phyloP scores from a whole-genome alignment of 64 coral and sea anemone species.

The Pocillopora damicornis region DNA sequence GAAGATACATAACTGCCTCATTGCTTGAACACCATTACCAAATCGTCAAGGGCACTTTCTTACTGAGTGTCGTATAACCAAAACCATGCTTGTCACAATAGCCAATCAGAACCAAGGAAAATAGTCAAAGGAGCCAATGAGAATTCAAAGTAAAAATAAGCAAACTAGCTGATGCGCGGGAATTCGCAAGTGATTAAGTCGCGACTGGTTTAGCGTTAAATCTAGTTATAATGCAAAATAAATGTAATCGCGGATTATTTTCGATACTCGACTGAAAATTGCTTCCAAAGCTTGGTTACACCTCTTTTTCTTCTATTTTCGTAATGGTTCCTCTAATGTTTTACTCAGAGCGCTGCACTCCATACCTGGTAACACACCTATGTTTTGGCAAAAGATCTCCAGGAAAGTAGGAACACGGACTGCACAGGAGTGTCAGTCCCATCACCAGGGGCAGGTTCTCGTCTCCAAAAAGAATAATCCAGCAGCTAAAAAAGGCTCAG shows the following conservation, averaged over 20 bases:
- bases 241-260: background rate
- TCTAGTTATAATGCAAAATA: background rate
- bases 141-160: too few relatives aligned
- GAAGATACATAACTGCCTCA: too few relatives aligned
- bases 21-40: too few relatives aligned
- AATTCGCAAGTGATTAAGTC: too few relatives aligned
- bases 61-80: too few relatives aligned
- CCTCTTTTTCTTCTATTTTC: background rate
- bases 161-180: too few relatives aligned
- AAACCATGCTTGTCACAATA: too few relatives aligned
- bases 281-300: background rate
- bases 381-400: constrained; percentile 81
- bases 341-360: constrained; percentile 45
- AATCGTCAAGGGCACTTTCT: too few relatives aligned
- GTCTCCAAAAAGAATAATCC: constrained; percentile 22
- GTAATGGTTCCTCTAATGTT: background rate
- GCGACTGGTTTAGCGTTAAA: too few relatives aligned
- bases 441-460: constrained; percentile 55
- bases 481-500: constrained; percentile 1
- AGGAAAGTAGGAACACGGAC: constrained; percentile 63
- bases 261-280: background rate
- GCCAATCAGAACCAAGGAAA: too few relatives aligned
- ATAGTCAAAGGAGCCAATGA: too few relatives aligned
- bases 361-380: constrained; percentile 44
- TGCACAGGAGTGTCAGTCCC: constrained; percentile 70